Percentiles rank a stretch among this genome's conserved stretches.
Evolutionary conservation across 1,140 invertebrate genomes (phyloP).

Genomic region (Apis dorsata): DNA sequence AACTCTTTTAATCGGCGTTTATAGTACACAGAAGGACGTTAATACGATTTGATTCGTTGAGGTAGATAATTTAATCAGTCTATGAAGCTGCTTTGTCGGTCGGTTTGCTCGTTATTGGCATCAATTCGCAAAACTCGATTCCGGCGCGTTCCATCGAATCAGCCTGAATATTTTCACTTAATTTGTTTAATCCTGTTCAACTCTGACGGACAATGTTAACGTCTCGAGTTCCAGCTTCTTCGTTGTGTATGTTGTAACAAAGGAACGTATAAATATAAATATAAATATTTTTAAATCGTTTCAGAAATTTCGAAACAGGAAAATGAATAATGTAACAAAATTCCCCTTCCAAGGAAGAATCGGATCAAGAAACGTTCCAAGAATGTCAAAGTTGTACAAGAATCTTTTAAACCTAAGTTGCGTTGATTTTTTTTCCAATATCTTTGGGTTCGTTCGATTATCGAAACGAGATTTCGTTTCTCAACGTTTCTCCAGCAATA

Average conservation of each 20-base stretch:
- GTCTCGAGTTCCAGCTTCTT: background rate
- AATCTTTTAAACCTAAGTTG: too few species aligned
- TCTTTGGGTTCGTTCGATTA: too few species aligned
- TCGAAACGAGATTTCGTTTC: too few species aligned
- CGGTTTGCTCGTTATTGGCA: constrained; percentile 41
- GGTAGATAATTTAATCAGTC: constrained; percentile 79
- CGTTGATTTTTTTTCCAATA: too few species aligned
- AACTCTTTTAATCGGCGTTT: constrained; percentile 62
- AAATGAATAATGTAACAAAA: too few species aligned
- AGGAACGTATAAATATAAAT: too few species aligned
- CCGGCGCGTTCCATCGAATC: constrained; percentile 38
- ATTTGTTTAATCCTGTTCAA: background rate
- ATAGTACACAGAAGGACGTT: constrained; percentile 71
- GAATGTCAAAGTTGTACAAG: too few species aligned
- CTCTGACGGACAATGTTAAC: background rate
- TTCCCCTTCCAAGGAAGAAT: too few species aligned
- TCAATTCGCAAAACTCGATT: constrained; percentile 51
- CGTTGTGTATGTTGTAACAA: background rate
- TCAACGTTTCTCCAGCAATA: too few species aligned
- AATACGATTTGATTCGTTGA: constrained; percentile 78
- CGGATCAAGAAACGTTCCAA: too few species aligned
- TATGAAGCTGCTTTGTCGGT: constrained; percentile 71
- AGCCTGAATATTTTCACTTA: constrained; percentile 10
- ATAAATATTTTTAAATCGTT: too few species aligned
- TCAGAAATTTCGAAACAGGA: too few species aligned